phyloP scores from a whole-genome alignment of 2,888 invertebrate genomes.

The Diarsia mendica region DNA sequence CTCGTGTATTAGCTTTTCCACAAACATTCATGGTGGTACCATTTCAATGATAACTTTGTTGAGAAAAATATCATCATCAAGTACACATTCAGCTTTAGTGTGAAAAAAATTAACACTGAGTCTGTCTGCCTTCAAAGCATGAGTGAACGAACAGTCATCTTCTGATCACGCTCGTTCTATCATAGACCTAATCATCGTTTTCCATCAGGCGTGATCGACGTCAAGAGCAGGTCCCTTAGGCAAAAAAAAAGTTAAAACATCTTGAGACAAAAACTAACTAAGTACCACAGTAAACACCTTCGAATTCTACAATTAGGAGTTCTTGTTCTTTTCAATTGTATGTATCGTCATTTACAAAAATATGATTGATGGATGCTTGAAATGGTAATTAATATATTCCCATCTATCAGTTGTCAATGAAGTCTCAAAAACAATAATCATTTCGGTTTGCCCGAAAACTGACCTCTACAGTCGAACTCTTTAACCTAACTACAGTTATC shows the following conservation, averaged over 20 bases:
- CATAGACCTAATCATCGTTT: no score
- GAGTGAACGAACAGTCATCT: no score
- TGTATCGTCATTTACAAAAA: conserved; percentile 1
- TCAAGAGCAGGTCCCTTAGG: no score
- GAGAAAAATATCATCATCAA: neutral
- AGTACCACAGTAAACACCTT: neutral
- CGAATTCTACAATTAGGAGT: neutral
- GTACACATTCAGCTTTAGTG: neutral
- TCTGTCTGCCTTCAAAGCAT: no score
- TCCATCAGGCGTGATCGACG: no score
- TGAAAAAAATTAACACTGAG: neutral
- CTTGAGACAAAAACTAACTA: neutral
- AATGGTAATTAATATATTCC: neutral
- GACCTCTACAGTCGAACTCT: neutral
- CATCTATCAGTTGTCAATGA: neutral
- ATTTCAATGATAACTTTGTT: neutral
- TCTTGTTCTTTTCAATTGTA: neutral
- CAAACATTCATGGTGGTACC: neutral
- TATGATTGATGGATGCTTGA: neutral
- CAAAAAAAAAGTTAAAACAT: no score
- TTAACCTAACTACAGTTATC: neutral
- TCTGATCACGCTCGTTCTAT: no score
- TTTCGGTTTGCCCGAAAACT: neutral
- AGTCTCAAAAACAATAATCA: conserved; percentile 3
- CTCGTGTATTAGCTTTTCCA: neutral